Evolutionary conservation across 2,888 invertebrate species (phyloP).

Genomic region (Luperina nickerlii): DNA sequence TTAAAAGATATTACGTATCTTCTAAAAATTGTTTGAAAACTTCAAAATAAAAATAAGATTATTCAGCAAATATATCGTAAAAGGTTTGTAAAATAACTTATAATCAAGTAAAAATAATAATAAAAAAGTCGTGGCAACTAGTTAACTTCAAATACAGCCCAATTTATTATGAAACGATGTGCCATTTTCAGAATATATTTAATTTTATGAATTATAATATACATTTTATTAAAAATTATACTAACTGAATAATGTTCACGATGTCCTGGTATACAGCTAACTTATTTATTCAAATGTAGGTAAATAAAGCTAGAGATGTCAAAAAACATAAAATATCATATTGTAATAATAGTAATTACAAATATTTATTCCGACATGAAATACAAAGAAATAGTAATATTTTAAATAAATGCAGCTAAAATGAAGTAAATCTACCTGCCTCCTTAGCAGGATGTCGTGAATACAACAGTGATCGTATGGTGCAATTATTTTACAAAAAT

Average conservation of each 20-base stretch:
- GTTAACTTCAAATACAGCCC: conserved; percentile 52
- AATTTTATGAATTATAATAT: conserved; percentile 60
- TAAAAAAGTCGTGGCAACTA: conserved; percentile 21
- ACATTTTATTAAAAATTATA: conserved; percentile 52
- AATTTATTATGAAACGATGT: conserved; percentile 51
- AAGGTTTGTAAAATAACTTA: not conserved
- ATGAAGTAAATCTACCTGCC: conserved; percentile 14
- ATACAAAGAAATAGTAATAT: not conserved
- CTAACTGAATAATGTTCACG: conserved; percentile 50
- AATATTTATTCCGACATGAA: not conserved
- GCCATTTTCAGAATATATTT: conserved; percentile 64
- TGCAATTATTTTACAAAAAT: conserved; percentile 74
- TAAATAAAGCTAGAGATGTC: not conserved
- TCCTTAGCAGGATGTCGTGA: conserved; percentile 50
- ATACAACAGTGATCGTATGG: conserved; percentile 71
- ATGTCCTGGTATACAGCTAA: conserved; percentile 37
- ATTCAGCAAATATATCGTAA: not conserved
- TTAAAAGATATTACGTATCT: not conserved
- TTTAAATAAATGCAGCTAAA: conserved; percentile 21
- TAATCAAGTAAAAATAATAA: not conserved
- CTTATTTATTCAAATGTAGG: conserved; percentile 34
- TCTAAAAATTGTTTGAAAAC: not conserved
- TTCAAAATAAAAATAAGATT: not conserved
- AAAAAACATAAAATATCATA: not conserved
- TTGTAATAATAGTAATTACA: not conserved